Evolutionary conservation across 2,888 invertebrate species (phyloP), one percentile per base, ranked within the genome.

Genomic region (Tanypteryx hageni): DNA sequence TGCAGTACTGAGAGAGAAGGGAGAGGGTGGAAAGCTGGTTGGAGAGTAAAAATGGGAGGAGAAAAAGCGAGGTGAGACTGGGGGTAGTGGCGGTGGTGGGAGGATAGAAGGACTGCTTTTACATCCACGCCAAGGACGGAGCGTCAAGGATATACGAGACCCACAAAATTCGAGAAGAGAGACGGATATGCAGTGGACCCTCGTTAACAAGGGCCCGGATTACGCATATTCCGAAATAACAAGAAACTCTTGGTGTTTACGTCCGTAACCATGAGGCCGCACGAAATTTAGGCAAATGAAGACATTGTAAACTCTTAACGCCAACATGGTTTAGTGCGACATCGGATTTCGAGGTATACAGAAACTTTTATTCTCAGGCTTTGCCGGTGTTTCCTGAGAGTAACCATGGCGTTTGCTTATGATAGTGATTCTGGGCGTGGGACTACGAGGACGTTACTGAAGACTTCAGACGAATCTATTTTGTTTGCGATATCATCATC

Each of bases 181-280:
- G 61, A 86, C 31, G 86, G 86, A 86, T 86, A 86, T 31, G 27
- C 61, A 27, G 31, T 61, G 86, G 86, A 86, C 86, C 86, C 86
- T 86, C 86, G 86, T 86, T 86, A 86, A 61, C 86, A 61, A 61
- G 86, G 61, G 31, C 86, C 86, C 59, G 31, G 86, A 86, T 86
- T 86, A 86, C 61, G 86, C 86, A 86, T 86, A 86, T 64, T 61
- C 61, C 31, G 61, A 61, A 31, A 64, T 86, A 86, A 85, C 85
- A 85, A 85, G 85, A 58, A 85, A 58, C 58, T 85, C 59, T 9
- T 14, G 85, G 85, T 85, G 85, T 85, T 85, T 85, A 85, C 58
- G 85, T 16, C 85, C 58, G 85, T 57, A 59, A 22, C 59, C 58
- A 85, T 85, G 85, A 27, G 59, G 57, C 58, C 85, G 22, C 14